These are phyloP conservation scores for Subacronicta megacephala DNA, from an alignment of 2,888 invertebrate species.

Conservation along the genomic window DNA sequence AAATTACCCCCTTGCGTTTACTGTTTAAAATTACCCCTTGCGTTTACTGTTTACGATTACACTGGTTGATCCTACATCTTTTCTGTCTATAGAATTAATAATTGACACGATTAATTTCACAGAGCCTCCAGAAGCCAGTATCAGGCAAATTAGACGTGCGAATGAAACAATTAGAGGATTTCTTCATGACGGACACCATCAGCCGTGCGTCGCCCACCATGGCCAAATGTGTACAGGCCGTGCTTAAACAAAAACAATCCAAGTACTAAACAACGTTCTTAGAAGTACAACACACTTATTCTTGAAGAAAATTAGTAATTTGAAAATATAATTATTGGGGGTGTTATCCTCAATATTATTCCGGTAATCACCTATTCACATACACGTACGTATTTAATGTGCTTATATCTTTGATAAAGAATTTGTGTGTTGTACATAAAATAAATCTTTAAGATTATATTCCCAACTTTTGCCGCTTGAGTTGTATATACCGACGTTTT, in stretches of 20 bases:
- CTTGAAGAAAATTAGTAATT: background rate
- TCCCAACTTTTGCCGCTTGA: conserved; percentile 63
- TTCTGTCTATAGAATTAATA: too few species aligned
- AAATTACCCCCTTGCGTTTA: too few species aligned
- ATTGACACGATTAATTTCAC: conserved; percentile 17
- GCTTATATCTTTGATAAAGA: conserved; percentile 19
- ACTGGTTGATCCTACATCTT: too few species aligned
- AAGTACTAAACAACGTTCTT: conserved; percentile 68
- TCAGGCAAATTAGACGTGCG: conserved; percentile 92
- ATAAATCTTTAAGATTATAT: conserved; percentile 59
- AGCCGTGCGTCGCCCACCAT: conserved; percentile 99
- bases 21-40: too few species aligned
- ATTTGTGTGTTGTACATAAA: conserved; percentile 48
- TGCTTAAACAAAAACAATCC: conserved; percentile 91
- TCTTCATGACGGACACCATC: conserved; percentile 98
- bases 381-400: conserved; percentile 38
- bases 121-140: conserved; percentile 85
- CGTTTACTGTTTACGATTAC: too few species aligned
- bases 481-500: conserved; percentile 37
- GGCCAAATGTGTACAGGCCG: conserved; percentile 99
- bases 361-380: conserved; percentile 37
- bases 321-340: background rate
- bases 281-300: conserved; percentile 43
- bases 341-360: conserved; percentile 8
- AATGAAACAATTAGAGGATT: conserved; percentile 94